phyloP scores from a whole-genome alignment of 2,797 vertebrate species.

The Pipistrellus pygmaeus region DNA sequence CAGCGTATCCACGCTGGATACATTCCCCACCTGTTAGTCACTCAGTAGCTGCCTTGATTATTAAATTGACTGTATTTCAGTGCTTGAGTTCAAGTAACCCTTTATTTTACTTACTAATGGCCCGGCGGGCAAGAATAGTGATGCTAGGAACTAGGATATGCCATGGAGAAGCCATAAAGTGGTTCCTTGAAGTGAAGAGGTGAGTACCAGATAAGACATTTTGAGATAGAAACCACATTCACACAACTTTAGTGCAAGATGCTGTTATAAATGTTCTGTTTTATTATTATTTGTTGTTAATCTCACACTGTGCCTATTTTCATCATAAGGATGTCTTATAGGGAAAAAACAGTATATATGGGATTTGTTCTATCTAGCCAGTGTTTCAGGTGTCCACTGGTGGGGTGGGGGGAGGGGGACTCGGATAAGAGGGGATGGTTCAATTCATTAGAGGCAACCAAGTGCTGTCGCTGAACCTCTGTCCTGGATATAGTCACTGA shows the following conservation, averaged over 20 bases:
- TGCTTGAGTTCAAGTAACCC: not conserved
- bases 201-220: not conserved
- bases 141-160: not conserved
- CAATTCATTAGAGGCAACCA: not conserved
- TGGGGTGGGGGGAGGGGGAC: no score
- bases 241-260: not conserved
- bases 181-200: not conserved
- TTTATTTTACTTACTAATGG: not conserved
- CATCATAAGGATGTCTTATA: not conserved
- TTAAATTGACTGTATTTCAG: not conserved
- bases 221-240: not conserved
- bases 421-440: not conserved
- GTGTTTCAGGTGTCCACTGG: not conserved
- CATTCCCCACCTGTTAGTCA: not conserved
- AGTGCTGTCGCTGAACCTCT: not conserved
- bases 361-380: not conserved
- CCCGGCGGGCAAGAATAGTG: not conserved
- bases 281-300: not conserved
- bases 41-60: not conserved
- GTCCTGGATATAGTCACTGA: not conserved
- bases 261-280: not conserved
- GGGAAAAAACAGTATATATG: not conserved
- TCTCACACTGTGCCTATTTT: not conserved
- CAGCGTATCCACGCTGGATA: no score
- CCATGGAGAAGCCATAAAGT: not conserved